These are phyloP conservation scores for Epistrophe eligans DNA, from an alignment of 2,888 invertebrate species.

Conservation along the genomic window DNA sequence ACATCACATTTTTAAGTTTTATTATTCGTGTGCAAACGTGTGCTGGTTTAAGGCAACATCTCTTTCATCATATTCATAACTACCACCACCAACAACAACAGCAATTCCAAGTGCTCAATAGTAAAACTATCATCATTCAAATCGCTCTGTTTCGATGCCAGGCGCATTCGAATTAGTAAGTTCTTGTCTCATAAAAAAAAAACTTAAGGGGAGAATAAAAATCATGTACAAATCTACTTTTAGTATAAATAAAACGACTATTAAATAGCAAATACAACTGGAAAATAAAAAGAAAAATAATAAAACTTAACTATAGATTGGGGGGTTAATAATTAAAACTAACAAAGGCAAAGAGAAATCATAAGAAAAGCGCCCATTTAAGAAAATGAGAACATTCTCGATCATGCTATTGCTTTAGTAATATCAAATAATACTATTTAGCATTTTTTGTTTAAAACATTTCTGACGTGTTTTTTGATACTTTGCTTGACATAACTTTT, in stretches of 20 bases:
- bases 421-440: background rate
- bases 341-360: slow-evolving; percentile 26
- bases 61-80: slow-evolving; percentile 2
- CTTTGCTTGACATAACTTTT: background rate
- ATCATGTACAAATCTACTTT: slow-evolving; percentile 76
- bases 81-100: background rate
- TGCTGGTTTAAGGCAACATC: slow-evolving; percentile 14
- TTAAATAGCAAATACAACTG: slow-evolving; percentile 70
- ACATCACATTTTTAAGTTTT: slow-evolving; percentile 73
- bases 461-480: background rate
- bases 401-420: slow-evolving; percentile 7
- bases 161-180: slow-evolving; percentile 49
- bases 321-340: slow-evolving; percentile 36
- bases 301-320: slow-evolving; percentile 59
- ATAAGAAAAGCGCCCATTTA: slow-evolving; percentile 11
- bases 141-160: slow-evolving; percentile 37
- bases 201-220: slow-evolving; percentile 62
- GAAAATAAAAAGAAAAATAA: slow-evolving; percentile 32
- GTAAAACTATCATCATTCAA: slow-evolving; percentile 15
- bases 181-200: slow-evolving; percentile 44
- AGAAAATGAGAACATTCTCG: background rate
- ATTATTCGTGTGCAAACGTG: slow-evolving; percentile 64
- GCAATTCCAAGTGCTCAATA: slow-evolving; percentile 15
- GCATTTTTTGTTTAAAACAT: background rate
- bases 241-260: slow-evolving; percentile 72